phyloP scores from a whole-genome alignment of 1,140 invertebrate species.

The Stenopsyche tienmushanensis region DNA sequence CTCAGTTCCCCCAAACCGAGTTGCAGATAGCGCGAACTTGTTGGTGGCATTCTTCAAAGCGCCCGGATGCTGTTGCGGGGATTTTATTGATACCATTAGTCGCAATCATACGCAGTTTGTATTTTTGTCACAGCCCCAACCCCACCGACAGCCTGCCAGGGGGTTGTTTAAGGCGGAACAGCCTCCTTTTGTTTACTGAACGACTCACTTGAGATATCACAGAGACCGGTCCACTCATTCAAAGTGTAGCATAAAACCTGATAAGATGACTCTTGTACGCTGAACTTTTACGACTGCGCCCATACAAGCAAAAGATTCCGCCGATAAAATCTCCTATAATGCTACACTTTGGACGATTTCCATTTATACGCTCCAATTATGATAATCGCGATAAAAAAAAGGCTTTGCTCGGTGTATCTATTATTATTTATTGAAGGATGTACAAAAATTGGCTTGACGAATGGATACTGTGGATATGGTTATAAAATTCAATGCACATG shows the following conservation, averaged over 20 bases:
- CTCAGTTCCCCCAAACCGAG: background rate
- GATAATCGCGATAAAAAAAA: too few relatives aligned
- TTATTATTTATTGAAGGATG: too few relatives aligned
- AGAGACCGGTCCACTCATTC: conserved; percentile 5
- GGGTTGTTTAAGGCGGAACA: conserved; percentile 6
- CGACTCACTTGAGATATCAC: conserved; percentile 21
- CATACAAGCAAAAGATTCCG: too few relatives aligned
- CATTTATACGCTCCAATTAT: too few relatives aligned
- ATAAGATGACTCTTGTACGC: conserved; percentile 18
- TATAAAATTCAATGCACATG: too few relatives aligned
- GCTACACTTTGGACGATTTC: too few relatives aligned
- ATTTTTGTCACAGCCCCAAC: conserved; percentile 37
- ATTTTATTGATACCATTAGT: conserved; percentile 40
- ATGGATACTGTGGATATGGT: too few relatives aligned
- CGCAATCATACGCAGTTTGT: conserved; percentile 41
- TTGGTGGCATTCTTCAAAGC: background rate
- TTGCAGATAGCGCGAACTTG: background rate
- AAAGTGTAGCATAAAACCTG: conserved; percentile 11
- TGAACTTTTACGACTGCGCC: conserved; percentile 9
- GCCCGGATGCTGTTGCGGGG: background rate
- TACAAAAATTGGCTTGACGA: too few relatives aligned
- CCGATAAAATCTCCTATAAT: too few relatives aligned
- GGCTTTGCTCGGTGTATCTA: too few relatives aligned
- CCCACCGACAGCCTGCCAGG: background rate
- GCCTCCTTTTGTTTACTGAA: conserved; percentile 18